Percentiles rank a stretch among this genome's conserved stretches.
Conservation (phyloP, 2,888 invertebrate genomes). For the Coelinius sp. region DNA sequence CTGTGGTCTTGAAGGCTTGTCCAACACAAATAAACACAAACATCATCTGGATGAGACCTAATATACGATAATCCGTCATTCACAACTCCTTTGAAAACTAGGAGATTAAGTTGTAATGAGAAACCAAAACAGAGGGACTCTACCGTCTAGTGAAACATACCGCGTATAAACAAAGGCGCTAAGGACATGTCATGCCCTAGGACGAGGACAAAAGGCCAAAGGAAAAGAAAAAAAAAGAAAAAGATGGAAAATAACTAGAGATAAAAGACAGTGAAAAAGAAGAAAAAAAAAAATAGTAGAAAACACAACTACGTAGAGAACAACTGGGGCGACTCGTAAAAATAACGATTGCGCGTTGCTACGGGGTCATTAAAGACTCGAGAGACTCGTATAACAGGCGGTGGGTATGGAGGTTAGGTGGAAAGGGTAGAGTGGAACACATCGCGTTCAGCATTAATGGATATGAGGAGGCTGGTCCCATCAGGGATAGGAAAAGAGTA, state of each 20-base stretch:
- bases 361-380: slow-evolving; percentile 60
- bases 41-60: slow-evolving; percentile 2
- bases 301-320: slow-evolving; percentile 34
- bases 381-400: slow-evolving; percentile 44
- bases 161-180: background rate
- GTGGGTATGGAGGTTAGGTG: background rate
- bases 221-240: background rate
- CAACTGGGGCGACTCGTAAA: slow-evolving; percentile 51
- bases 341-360: slow-evolving; percentile 58
- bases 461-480: slow-evolving; percentile 6
- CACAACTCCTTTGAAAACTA: slow-evolving; percentile 11
- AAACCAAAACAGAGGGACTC: background rate
- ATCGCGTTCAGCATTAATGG: slow-evolving; percentile 37
- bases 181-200: background rate
- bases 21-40: background rate
- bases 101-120: slow-evolving; percentile 15
- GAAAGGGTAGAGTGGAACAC: background rate
- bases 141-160: background rate
- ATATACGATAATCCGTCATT: background rate
- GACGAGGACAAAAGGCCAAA: slow-evolving; percentile 1
- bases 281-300: background rate
- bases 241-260: background rate
- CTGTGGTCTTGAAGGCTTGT: background rate
- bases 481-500: background rate
- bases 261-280: background rate